These are phyloP conservation scores for Chironomus striatipennis DNA, from an alignment of 1,140 invertebrate genomes.

Conservation along the genomic window DNA sequence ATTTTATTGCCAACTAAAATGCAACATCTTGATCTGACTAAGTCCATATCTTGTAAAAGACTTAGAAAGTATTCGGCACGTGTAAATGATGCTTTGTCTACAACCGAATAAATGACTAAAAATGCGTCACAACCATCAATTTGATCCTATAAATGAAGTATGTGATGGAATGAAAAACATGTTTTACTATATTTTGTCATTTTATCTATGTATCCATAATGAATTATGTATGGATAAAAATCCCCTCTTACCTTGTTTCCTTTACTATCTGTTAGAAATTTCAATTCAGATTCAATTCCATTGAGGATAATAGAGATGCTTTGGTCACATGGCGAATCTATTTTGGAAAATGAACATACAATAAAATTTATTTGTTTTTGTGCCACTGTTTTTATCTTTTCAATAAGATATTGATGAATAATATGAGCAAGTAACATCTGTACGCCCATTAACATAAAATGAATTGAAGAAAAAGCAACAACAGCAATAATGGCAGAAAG, in stretches of 20 bases:
- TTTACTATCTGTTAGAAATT: constrained; percentile 51
- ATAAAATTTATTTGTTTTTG: constrained; percentile 9
- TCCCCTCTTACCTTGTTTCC: constrained; percentile 46
- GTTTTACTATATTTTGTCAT: constrained; percentile 23
- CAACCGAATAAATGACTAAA: constrained; percentile 82
- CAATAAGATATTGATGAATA: too few relatives aligned
- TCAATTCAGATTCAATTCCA: constrained; percentile 80
- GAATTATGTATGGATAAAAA: background rate
- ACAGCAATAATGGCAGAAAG: background rate
- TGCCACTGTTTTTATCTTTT: background rate
- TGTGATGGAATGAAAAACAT: constrained; percentile 28
- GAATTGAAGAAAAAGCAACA: background rate
- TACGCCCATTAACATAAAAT: too few relatives aligned
- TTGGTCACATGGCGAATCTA: constrained; percentile 65
- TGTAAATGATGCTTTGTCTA: constrained; percentile 81
- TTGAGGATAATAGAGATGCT: constrained; percentile 82
- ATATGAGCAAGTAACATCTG: too few relatives aligned
- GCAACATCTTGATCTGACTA: constrained; percentile 63
- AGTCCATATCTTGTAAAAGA: constrained; percentile 63
- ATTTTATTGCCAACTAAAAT: constrained; percentile 93
- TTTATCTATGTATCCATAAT: background rate
- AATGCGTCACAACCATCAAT: constrained; percentile 72
- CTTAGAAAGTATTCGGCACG: constrained; percentile 67
- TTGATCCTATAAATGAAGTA: constrained; percentile 51
- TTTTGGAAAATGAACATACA: constrained; percentile 34